Evolutionary conservation across 1,140 invertebrate species (phyloP).

Genomic region (Maniola jurtina): DNA sequence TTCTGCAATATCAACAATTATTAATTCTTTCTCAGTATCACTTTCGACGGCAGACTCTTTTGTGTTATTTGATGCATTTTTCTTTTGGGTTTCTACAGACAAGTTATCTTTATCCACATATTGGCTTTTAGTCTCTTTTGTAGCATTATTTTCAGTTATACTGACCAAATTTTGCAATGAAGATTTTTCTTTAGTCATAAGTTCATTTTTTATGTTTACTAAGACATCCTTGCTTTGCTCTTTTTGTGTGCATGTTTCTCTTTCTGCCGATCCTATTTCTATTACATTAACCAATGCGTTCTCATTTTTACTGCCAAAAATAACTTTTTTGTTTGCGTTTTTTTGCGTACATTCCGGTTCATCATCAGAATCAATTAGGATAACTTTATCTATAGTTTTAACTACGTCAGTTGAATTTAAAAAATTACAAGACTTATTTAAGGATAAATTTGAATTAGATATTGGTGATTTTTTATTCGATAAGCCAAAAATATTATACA

Average conservation of each 20-base stretch:
- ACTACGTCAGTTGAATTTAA: not conserved
- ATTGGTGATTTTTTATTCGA: slow-evolving; percentile 4
- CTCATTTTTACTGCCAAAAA: not conserved
- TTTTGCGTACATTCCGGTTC: not conserved
- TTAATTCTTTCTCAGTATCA: not conserved
- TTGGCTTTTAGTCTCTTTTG: too few species aligned
- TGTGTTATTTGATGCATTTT: not conserved
- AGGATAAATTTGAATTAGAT: slow-evolving; percentile 15
- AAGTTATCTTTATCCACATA: too few species aligned
- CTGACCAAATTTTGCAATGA: too few species aligned
- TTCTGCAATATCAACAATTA: not conserved
- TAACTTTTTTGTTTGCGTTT: not conserved
- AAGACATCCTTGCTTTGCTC: not conserved
- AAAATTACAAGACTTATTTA: slow-evolving; percentile 13
- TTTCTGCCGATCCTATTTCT: not conserved
- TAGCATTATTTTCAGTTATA: too few species aligned
- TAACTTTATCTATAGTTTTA: not conserved
- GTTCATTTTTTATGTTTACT: too few species aligned
- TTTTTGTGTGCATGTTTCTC: not conserved
- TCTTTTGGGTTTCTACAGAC: too few species aligned
- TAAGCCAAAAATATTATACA: slow-evolving; percentile 1
- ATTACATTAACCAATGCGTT: not conserved
- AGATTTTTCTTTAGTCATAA: too few species aligned
- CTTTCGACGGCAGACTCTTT: not conserved
- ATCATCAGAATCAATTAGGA: not conserved